Percentiles rank a stretch among this genome's conserved stretches.
Evolutionary conservation across 2,113 vertebrate genomes (phyloP).

Genomic region (Emydocephalus ijimae): DNA sequence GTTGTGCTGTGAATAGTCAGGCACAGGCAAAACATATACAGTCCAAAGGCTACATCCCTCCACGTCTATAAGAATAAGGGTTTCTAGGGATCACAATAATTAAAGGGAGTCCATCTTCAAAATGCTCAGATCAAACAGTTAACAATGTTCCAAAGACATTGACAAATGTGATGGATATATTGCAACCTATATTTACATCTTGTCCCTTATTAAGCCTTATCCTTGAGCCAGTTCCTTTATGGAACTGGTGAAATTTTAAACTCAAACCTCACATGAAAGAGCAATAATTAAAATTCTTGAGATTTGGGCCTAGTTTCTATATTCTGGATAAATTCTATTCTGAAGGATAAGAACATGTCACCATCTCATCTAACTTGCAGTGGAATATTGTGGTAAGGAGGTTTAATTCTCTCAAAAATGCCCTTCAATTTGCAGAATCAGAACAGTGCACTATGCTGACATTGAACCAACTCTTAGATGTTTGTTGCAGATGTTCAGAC

Average conservation of each 20-base stretch:
- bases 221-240: neutral
- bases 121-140: neutral
- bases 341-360: neutral
- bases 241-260: neutral
- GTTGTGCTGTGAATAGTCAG: neutral
- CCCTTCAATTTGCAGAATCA: neutral
- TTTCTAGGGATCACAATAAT: neutral
- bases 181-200: neutral
- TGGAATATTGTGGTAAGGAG: no score
- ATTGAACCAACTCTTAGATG: neutral
- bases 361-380: neutral
- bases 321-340: neutral
- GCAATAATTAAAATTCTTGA: neutral
- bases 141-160: neutral
- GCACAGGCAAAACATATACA: neutral
- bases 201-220: neutral
- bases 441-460: neutral
- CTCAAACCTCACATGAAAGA: neutral
- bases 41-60: neutral
- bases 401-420: neutral
- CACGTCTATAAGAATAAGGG: neutral
- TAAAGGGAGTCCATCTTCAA: neutral
- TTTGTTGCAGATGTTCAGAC: neutral
- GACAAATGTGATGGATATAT: neutral
- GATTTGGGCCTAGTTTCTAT: neutral